Evolutionary conservation across 2,797 vertebrate genomes (phyloP), one percentile per base, ranked within the genome.

Genomic region (Gephyroberyx darwinii): DNA sequence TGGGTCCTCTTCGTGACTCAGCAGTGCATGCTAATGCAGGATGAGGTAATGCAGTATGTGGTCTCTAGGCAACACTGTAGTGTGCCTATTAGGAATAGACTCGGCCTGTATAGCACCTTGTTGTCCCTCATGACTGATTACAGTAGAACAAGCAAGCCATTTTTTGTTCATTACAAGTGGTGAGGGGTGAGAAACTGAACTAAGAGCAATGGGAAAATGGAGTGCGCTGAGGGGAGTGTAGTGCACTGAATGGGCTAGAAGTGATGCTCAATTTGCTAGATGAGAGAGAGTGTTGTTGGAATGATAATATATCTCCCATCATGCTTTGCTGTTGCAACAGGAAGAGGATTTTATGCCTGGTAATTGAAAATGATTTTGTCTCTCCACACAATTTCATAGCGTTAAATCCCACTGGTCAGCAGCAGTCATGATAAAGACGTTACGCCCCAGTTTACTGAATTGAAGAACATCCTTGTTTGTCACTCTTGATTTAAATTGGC

Each of bases 11-110:
- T 61, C 16, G 20, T 91, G 88, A 92, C 83, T 91, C 88, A 90
- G 86, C 88, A 86, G 41, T 74, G 77, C 85, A 86, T 91, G 82
- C 82, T 88, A 81, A 86, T 84, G 82, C 79, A 79, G 71, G 64
- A 80, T 84, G 84, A 88, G 84, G 82, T 90, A 85, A 89, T 76
- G 77, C 33, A 41, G 31, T 45, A 13, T 17, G 31, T 76, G 75
- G 82, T 90, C 76, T 85, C 89, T 30, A 78, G 85, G 87, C 86
- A 90, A 84, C 86, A 31, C 78, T 75, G 77, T 71, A 65, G 77
- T 83, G 79, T 73, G 66, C 77, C 77, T 45, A 74, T 72, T 58
- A 43, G 67, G 69, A 79, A 65, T 72, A 51, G 51, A 59, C 39
- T 3, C 45, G 74, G 73, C 73, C 51, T 50, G 37, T 45, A 67